phyloP scores from a whole-genome alignment of 2,888 invertebrate species.

The Nemurella pictetii region DNA sequence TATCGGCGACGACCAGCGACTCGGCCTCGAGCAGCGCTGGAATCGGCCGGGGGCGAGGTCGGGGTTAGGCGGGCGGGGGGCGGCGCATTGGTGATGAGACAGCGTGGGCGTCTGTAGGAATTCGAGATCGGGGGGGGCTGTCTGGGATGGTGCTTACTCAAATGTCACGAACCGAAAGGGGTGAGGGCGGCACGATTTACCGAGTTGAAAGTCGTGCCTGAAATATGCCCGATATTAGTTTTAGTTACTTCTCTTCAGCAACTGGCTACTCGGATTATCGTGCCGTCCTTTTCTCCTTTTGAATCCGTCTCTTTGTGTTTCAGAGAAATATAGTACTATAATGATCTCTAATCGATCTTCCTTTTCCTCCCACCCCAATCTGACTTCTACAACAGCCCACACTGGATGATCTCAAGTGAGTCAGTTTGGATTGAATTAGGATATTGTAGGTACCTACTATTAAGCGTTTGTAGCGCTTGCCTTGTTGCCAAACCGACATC shows the following conservation, averaged over 20 bases:
- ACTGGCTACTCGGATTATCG: too few species aligned
- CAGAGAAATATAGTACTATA: too few species aligned
- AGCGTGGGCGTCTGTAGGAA: not conserved
- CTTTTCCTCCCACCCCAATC: not conserved
- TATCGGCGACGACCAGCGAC: conserved; percentile 62
- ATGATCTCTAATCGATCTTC: too few species aligned
- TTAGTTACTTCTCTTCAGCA: too few species aligned
- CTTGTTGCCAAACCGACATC: conserved; percentile 68
- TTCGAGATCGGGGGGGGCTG: too few species aligned
- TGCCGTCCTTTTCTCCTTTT: too few species aligned
- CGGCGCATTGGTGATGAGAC: not conserved
- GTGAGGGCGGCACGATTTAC: too few species aligned
- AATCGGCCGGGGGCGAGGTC: not conserved
- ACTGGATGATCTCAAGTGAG: not conserved
- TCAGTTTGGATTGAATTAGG: not conserved
- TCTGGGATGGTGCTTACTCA: too few species aligned
- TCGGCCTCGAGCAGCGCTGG: conserved; percentile 58
- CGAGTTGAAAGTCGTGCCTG: too few species aligned
- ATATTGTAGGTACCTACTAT: conserved; percentile 66
- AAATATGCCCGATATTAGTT: too few species aligned
- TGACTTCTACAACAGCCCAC: not conserved
- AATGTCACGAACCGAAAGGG: too few species aligned
- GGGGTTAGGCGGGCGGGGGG: not conserved
- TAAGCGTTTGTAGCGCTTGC: conserved; percentile 74
- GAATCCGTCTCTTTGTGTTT: too few species aligned